Evolutionary conservation across 1,140 invertebrate genomes (phyloP).

Genomic region (Phthorimaea operculella): DNA sequence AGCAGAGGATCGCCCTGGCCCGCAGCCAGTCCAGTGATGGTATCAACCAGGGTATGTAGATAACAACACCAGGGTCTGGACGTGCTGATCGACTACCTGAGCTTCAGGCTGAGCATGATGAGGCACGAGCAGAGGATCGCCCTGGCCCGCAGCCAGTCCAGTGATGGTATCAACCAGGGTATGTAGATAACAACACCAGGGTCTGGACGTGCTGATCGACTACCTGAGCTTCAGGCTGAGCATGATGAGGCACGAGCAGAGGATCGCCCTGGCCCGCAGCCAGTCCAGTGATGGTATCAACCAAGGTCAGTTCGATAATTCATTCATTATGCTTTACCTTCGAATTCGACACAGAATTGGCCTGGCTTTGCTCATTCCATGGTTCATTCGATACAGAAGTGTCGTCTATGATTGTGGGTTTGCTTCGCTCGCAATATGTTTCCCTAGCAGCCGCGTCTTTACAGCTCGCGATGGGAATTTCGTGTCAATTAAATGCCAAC

Average conservation of each 20-base stretch:
- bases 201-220: conserved; percentile 95
- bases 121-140: conserved; percentile 84
- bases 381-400: no score
- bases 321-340: no score
- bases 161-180: conserved; percentile 70
- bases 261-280: conserved; percentile 77
- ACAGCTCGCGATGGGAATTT: no score
- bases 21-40: conserved; percentile 74
- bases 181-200: conserved; percentile 81
- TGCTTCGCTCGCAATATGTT: no score
- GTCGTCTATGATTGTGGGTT: no score
- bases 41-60: conserved; percentile 64
- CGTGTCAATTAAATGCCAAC: no score
- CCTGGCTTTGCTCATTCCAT: no score
- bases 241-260: conserved; percentile 91
- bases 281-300: conserved; percentile 75
- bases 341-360: no score
- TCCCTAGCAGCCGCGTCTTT: no score
- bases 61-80: conserved; percentile 87
- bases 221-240: conserved; percentile 94
- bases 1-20: conserved; percentile 80
- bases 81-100: conserved; percentile 96
- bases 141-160: conserved; percentile 77
- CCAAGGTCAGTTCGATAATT: no score
- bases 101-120: conserved; percentile 93